These are phyloP conservation scores for Tichodroma muraria DNA, from an alignment of 2,113 vertebrate genomes.

Conservation along the genomic window DNA sequence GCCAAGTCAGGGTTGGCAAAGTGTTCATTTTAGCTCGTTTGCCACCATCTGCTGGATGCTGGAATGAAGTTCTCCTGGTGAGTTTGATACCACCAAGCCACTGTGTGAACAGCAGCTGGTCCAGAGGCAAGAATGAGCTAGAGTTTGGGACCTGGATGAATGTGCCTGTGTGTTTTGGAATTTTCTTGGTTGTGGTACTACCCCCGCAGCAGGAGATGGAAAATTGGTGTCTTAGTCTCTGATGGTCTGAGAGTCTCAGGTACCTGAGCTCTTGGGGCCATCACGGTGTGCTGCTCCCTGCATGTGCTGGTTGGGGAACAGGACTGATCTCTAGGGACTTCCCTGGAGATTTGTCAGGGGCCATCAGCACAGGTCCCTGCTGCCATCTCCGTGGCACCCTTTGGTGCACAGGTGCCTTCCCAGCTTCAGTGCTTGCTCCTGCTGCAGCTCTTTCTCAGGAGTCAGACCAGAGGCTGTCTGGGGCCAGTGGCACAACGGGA, in stretches of 20 bases:
- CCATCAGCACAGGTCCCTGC: background rate
- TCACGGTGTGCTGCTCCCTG: rapidly evolving
- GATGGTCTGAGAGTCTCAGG: background rate
- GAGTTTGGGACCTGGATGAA: background rate
- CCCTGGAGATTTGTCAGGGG: background rate
- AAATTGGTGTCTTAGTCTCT: background rate
- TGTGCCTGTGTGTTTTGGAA: background rate
- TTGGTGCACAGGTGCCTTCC: background rate
- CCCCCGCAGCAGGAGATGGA: background rate
- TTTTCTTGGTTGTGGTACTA: background rate
- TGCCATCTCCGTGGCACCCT: background rate
- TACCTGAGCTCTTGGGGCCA: too few species aligned
- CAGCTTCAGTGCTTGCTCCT: background rate
- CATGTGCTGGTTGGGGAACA: rapidly evolving
- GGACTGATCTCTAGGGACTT: background rate
- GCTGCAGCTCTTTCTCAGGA: background rate
- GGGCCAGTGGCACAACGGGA: background rate
- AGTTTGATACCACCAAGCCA: background rate
- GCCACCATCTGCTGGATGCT: background rate
- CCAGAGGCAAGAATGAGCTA: background rate
- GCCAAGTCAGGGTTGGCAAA: slow-evolving; percentile 7
- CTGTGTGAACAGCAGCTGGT: background rate
- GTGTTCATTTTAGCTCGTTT: background rate
- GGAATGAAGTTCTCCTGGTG: background rate
- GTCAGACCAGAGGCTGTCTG: background rate